Evolutionary conservation across 1,140 invertebrate species (phyloP).

Genomic region (Magallana ariakensis): DNA sequence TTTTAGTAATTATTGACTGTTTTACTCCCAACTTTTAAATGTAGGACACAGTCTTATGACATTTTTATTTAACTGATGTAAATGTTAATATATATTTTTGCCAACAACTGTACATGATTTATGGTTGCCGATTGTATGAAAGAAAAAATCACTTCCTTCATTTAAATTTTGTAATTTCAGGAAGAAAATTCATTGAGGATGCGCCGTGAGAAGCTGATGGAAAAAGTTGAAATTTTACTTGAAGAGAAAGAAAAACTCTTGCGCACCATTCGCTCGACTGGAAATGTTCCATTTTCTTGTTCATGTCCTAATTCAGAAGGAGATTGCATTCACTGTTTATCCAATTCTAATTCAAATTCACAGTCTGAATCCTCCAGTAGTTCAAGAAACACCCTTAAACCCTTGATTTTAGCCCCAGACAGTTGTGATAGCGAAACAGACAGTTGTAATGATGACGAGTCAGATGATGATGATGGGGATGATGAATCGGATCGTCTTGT

Average conservation of each 20-base stretch:
- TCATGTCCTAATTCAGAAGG: not conserved
- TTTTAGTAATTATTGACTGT: no score
- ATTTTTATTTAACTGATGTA: no score
- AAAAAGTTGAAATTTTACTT: conserved; percentile 6
- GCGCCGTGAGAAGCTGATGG: conserved; percentile 9
- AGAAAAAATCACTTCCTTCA: no score
- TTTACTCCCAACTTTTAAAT: no score
- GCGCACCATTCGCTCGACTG: not conserved
- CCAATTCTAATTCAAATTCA: not conserved
- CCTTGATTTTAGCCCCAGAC: not conserved
- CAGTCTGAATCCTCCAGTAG: conserved; percentile 8
- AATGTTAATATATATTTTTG: no score
- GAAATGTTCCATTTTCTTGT: not conserved
- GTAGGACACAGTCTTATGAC: no score
- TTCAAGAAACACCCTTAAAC: not conserved
- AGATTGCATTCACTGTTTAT: not conserved
- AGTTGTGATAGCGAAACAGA: conserved; percentile 1
- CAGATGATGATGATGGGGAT: not conserved
- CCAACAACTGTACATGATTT: no score
- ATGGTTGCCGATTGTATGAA: no score
- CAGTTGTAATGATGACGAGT: not conserved
- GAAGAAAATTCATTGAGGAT: conserved; percentile 31
- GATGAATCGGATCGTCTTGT: conserved; percentile 10
- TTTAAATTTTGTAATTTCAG: not conserved
- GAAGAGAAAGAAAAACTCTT: conserved; percentile 6